Conservation (phyloP, 2,888 invertebrate genomes). For the Protonemura montana region DNA sequence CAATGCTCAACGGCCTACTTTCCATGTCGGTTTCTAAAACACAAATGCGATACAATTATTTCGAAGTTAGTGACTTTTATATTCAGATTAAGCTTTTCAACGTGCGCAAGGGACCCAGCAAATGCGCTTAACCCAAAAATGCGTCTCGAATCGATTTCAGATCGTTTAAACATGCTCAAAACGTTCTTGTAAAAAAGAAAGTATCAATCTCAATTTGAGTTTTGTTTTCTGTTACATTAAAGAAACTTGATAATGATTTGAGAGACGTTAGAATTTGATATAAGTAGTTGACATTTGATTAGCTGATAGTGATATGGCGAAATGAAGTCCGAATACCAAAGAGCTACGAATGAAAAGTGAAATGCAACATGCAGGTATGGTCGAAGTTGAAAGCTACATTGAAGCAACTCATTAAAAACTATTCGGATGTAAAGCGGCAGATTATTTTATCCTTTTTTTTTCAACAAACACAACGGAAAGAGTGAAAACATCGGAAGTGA, state of each 20-base stretch:
- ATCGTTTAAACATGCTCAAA: not conserved
- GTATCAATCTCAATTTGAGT: not conserved
- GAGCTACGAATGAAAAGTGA: not conserved
- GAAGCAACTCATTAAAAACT: not conserved
- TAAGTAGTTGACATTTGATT: not conserved
- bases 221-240: not conserved
- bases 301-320: not conserved
- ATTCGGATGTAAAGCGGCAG: not conserved
- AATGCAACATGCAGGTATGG: not conserved
- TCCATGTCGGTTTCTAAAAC: slow-evolving; percentile 33
- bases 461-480: not conserved
- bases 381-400: not conserved
- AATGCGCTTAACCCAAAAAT: slow-evolving; percentile 1
- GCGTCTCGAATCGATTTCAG: not conserved
- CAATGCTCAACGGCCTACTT: slow-evolving; percentile 33
- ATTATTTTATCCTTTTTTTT: not conserved
- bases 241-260: not conserved
- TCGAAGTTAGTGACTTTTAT: not conserved
- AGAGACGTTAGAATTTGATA: not conserved
- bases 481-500: not conserved
- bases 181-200: not conserved
- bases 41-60: slow-evolving; percentile 19
- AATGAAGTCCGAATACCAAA: not conserved
- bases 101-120: not conserved
- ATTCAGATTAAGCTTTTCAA: not conserved